phyloP scores from a whole-genome alignment of 2,888 invertebrate species.

The Idaea aversata region DNA sequence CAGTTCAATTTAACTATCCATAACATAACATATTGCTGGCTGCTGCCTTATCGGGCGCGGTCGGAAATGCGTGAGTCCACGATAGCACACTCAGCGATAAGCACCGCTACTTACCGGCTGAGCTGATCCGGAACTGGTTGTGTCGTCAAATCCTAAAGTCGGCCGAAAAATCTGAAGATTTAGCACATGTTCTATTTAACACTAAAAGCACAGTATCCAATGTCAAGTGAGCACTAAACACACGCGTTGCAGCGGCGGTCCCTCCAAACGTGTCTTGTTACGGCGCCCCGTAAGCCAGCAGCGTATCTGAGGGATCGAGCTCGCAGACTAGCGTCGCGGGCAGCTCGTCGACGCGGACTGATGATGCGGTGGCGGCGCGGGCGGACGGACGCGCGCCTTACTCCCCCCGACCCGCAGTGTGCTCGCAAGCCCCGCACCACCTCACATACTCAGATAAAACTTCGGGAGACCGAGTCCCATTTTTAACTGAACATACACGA shows the following conservation, averaged over 20 bases:
- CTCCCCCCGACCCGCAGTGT: slow-evolving; percentile 42
- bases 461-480: slow-evolving; percentile 73
- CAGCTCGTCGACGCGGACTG: slow-evolving; percentile 77
- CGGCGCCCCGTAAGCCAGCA: slow-evolving; percentile 80
- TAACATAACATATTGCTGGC: slow-evolving; percentile 26
- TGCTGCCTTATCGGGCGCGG: slow-evolving; percentile 73
- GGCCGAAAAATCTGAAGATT: slow-evolving; percentile 53
- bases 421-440: slow-evolving; percentile 46
- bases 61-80: slow-evolving; percentile 79
- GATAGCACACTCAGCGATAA: slow-evolving; percentile 77
- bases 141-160: slow-evolving; percentile 70
- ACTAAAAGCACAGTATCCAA: slow-evolving; percentile 72
- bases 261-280: slow-evolving; percentile 81
- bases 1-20: neutral
- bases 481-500: slow-evolving; percentile 61
- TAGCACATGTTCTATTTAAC: slow-evolving; percentile 76
- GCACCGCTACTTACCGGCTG: slow-evolving; percentile 78
- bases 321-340: slow-evolving; percentile 74
- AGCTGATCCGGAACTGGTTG: slow-evolving; percentile 77
- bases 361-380: slow-evolving; percentile 72
- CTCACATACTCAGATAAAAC: slow-evolving; percentile 73
- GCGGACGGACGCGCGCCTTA: slow-evolving; percentile 70
- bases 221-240: slow-evolving; percentile 74
- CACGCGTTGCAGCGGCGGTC: slow-evolving; percentile 72
- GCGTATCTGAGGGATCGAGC: slow-evolving; percentile 78